Conservation (phyloP, 2,888 invertebrate genomes). For the Watsonalla cultraria region DNA sequence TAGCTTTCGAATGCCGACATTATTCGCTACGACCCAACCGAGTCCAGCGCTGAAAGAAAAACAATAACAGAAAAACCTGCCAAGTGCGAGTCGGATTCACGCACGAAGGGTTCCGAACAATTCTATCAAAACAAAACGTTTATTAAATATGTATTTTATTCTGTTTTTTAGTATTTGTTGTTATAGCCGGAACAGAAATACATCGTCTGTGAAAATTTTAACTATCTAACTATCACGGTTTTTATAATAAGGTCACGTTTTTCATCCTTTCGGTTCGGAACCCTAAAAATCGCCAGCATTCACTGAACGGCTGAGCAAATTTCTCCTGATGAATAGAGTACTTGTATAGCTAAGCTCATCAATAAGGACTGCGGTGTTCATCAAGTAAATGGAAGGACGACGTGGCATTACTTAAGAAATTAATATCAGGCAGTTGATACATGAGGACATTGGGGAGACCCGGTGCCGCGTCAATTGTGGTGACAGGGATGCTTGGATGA, state of each 20-base stretch:
- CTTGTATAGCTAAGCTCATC: slow-evolving; percentile 40
- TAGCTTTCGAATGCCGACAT: slow-evolving; percentile 14
- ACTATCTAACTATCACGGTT: too few species aligned
- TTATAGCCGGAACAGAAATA: too few species aligned
- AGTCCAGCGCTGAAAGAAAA: slow-evolving; percentile 14
- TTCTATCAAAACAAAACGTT: too few species aligned
- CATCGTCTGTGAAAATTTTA: too few species aligned
- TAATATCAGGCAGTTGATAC: slow-evolving; percentile 48
- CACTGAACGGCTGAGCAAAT: slow-evolving; percentile 33
- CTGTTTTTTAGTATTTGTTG: too few species aligned
- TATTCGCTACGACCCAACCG: slow-evolving; percentile 14
- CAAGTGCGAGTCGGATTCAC: too few species aligned
- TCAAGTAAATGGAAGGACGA: slow-evolving; percentile 55
- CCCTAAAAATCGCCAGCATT: slow-evolving; percentile 11
- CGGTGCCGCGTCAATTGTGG: slow-evolving; percentile 19
- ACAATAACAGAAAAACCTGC: slow-evolving; percentile 20
- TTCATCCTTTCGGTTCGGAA: too few species aligned
- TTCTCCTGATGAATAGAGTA: slow-evolving; percentile 33
- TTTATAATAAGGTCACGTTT: too few species aligned
- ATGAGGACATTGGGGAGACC: slow-evolving; percentile 12
- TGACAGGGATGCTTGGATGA: slow-evolving; percentile 20
- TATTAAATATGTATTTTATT: too few species aligned
- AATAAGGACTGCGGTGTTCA: slow-evolving; percentile 49
- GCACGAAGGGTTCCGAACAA: too few species aligned
- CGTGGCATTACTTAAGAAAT: slow-evolving; percentile 54